Evolutionary conservation across 2,888 invertebrate species (phyloP), one percentile per base, ranked within the genome.

Genomic region (Luperina nickerlii): DNA sequence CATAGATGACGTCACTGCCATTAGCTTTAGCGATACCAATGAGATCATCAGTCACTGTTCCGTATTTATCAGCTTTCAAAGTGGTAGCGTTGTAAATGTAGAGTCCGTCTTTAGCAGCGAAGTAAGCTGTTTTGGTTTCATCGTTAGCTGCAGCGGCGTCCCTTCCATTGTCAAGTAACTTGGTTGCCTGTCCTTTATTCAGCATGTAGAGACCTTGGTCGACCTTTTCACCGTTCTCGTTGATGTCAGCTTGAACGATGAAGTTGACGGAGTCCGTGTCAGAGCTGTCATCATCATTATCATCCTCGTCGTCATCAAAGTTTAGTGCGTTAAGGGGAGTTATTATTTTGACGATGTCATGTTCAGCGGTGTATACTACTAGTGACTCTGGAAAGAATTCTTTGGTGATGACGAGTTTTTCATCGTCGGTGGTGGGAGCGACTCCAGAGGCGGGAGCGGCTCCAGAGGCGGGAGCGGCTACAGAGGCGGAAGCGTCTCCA

Each of bases 101-200:
- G 11, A 95, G 75, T 3, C 95, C 95, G 20, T 94, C 94, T 48
- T 87, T 88, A 1, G 95, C 92, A 24, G 90, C 95, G 8, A 95
- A 91, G 79, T 90, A 94, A 4, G 86, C 94, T 0, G 82, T 78
- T 71, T 90, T 92, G 0, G 88, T 91, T 0, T 91, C 87, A 42
- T 92, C 92, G 32, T 85, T 88, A 5, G 91, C 87, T 1, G 94
- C 92, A 8, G 92, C 88, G 0, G 90, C 88, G 45, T 93, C 93
- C 78, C 91, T 90, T 1, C 93, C 94, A 42, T 93, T 84, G 0
- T 92, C 93, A 11, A 94, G 87, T 5, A 94, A 77, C 81, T 92
- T 93, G 0, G 82, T 92, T 3, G 90, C 91, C 0, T 69, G 66
- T 57, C 86, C 87, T 0, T 90, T 83, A 60, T 90, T 90, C 0